Evolutionary conservation across 2,797 vertebrate species (phyloP).

Genomic region (Rhinichthys osculus): DNA sequence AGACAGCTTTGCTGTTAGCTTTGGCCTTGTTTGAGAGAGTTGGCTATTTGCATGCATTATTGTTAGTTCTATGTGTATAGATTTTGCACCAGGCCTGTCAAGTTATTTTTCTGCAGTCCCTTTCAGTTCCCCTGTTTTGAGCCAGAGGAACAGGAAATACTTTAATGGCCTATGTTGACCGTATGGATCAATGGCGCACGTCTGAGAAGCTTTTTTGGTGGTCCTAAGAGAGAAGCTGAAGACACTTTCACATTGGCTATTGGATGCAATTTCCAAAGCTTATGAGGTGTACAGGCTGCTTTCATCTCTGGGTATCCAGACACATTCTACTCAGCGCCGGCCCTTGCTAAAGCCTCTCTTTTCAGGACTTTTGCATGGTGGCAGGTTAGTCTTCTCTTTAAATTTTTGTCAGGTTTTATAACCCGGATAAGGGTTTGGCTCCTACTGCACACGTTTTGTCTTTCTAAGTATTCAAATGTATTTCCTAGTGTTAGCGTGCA

Average conservation of each 20-base stretch:
- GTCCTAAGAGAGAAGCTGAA: neutral
- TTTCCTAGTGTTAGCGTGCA: neutral
- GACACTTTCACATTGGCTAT: neutral
- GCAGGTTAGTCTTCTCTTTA: neutral
- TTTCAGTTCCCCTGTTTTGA: neutral
- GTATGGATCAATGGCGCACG: neutral
- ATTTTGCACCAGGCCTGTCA: neutral
- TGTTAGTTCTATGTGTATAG: neutral
- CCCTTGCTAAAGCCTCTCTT: neutral
- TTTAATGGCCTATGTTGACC: neutral
- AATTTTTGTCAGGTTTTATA: neutral
- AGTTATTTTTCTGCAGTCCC: neutral
- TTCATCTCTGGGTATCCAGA: neutral
- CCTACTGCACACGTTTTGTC: neutral
- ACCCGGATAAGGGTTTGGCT: neutral
- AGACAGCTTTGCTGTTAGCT: neutral
- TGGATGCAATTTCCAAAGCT: neutral
- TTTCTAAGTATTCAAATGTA: neutral
- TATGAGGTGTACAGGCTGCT: neutral
- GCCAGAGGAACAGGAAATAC: neutral
- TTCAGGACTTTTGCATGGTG: neutral
- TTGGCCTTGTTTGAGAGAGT: neutral
- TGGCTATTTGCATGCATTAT: neutral
- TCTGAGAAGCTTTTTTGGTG: neutral
- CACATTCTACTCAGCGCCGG: neutral